Percentiles rank a stretch among this genome's conserved stretches.
phyloP scores from a whole-genome alignment of 2,888 invertebrate species.

The Galerucella calmariensis region DNA sequence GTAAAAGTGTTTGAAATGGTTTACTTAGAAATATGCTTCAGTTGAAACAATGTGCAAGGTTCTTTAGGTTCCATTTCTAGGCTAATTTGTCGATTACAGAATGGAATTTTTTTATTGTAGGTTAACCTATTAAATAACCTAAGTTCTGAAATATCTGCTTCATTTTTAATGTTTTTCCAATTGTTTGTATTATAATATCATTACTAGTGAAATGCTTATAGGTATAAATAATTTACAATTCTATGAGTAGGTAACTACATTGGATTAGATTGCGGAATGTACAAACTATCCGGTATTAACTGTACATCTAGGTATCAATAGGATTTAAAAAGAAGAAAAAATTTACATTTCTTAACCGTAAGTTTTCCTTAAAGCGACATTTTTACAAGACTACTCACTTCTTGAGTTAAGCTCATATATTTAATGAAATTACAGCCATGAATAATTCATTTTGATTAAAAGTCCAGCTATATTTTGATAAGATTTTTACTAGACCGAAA shows the following conservation, averaged over 20 bases:
- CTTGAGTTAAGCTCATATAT: constrained; percentile 22
- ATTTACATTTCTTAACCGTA: constrained; percentile 45
- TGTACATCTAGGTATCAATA: background rate
- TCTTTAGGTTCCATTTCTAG: too few species aligned
- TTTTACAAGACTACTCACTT: constrained; percentile 54
- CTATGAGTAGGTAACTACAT: too few species aligned
- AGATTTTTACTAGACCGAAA: background rate
- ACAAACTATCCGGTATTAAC: background rate
- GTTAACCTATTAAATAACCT: too few species aligned
- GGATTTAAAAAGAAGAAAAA: constrained; percentile 14
- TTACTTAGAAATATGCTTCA: too few species aligned
- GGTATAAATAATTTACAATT: too few species aligned
- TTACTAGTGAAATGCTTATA: background rate
- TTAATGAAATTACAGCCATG: constrained; percentile 17
- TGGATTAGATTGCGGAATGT: too few species aligned
- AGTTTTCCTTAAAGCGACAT: constrained; percentile 58
- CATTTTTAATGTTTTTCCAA: too few species aligned
- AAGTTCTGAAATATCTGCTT: too few species aligned
- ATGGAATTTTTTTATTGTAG: too few species aligned
- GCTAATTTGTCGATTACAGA: too few species aligned
- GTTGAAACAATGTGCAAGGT: too few species aligned
- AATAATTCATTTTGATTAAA: constrained; percentile 26
- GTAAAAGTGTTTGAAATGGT: too few species aligned
- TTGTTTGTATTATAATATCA: background rate
- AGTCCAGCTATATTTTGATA: constrained; percentile 19